A percentile compares a stretch with the other conserved stretches of the same genome.
Conservation (phyloP, 2,797 vertebrate genomes). For the Gymnoscopelus microlampas region DNA sequence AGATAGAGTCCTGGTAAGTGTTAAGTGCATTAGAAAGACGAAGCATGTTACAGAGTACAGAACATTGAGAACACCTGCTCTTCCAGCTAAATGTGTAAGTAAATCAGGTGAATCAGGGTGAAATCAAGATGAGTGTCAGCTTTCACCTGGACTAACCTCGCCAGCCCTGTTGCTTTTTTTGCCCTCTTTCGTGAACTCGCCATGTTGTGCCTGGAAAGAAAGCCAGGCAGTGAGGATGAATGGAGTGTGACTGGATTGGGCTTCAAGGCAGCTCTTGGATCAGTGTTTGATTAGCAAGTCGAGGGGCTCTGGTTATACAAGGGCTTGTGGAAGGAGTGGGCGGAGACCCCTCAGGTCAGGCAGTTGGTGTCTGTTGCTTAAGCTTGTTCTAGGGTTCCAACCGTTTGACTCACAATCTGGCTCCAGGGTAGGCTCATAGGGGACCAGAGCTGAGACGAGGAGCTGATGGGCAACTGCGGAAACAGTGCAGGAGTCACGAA, state of each 20-base stretch:
- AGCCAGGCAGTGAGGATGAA: not conserved
- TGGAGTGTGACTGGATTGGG: not conserved
- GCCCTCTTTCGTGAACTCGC: not conserved
- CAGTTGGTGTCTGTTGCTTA: constrained; percentile 46
- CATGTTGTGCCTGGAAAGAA: not conserved
- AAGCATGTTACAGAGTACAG: constrained; percentile 8
- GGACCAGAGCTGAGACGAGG: constrained; percentile 6
- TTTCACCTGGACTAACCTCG: not conserved
- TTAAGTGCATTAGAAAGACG: constrained; percentile 8
- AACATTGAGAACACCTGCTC: not conserved
- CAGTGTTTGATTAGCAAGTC: constrained; percentile 4
- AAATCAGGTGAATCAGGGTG: not conserved
- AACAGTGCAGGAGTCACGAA: constrained; percentile 15
- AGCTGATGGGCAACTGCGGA: constrained; percentile 22
- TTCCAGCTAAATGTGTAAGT: not conserved
- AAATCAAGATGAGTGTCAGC: not conserved
- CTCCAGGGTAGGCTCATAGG: constrained; percentile 42
- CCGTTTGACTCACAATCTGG: constrained; percentile 39
- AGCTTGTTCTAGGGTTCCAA: constrained; percentile 23
- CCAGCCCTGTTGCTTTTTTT: too few relatives aligned
- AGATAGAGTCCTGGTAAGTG: not conserved
- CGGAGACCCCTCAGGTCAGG: constrained; percentile 35
- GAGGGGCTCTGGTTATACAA: constrained; percentile 8
- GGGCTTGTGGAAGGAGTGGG: constrained; percentile 27
- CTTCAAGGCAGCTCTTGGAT: constrained; percentile 7